These are phyloP conservation scores for Eudasyphora cyanicolor DNA, from an alignment of 2,888 invertebrate genomes.

Conservation along the genomic window DNA sequence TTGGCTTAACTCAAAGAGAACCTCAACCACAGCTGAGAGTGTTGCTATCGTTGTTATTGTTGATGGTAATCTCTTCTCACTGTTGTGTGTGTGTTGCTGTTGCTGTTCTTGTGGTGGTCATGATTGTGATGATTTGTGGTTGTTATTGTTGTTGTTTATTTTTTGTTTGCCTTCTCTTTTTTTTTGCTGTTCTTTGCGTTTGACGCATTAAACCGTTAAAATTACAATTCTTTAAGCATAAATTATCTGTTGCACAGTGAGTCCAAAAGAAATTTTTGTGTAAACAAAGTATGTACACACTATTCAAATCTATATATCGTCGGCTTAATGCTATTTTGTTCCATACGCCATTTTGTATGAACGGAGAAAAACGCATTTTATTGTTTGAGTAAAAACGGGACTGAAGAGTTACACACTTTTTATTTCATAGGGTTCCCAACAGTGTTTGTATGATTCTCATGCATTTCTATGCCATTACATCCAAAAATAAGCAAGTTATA, in stretches of 20 bases:
- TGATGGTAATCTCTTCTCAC: too few species aligned
- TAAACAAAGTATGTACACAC: too few species aligned
- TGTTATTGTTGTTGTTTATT: constrained; percentile 6
- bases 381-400: too few species aligned
- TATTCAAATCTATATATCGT: too few species aligned
- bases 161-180: background rate
- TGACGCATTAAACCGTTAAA: constrained; percentile 56
- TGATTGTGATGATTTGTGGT: background rate
- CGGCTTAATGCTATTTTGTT: too few species aligned
- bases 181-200: constrained; percentile 34
- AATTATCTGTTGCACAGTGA: background rate
- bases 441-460: too few species aligned
- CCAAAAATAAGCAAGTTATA: too few species aligned
- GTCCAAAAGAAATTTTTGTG: too few species aligned
- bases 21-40: constrained; percentile 21
- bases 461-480: too few species aligned
- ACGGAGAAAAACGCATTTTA: too few species aligned
- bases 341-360: background rate
- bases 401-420: too few species aligned
- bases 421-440: too few species aligned
- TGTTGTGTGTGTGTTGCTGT: background rate
- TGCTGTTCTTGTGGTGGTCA: constrained; percentile 32
- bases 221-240: constrained; percentile 39
- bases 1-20: background rate
- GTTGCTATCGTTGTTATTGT: constrained; percentile 33